A percentile compares a stretch with the other conserved stretches of the same genome.
These are phyloP conservation scores for Alligator mississippiensis DNA, from an alignment of 2,113 vertebrate genomes.

Conservation along the genomic window DNA sequence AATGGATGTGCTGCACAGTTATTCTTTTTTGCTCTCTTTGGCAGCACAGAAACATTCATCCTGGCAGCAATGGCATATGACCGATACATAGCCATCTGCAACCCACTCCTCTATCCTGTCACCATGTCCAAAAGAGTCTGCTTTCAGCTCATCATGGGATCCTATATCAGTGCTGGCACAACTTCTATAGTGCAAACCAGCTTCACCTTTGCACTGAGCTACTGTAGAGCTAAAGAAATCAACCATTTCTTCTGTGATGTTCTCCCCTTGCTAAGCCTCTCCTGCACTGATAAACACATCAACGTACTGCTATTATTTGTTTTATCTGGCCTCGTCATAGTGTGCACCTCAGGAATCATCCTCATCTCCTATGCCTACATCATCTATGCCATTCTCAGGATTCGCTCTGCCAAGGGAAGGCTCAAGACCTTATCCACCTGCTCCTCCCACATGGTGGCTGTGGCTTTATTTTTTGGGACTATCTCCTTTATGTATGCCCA, in stretches of 20 bases:
- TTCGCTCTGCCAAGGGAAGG: too few relatives aligned
- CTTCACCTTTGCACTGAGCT: neutral
- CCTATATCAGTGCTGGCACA: neutral
- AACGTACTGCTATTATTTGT: too few relatives aligned
- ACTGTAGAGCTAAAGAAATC: neutral
- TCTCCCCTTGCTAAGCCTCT: neutral
- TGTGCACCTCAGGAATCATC: neutral
- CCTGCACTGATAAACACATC: neutral
- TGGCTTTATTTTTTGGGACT: too few relatives aligned
- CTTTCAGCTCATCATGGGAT: neutral
- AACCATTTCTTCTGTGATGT: neutral
- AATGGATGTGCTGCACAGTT: slow-evolving; percentile 17
- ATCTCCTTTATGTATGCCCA: too few relatives aligned
- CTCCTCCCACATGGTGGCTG: too few relatives aligned
- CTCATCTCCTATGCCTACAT: neutral
- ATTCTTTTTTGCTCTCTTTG: slow-evolving; percentile 52
- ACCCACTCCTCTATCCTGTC: neutral
- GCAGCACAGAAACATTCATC: slow-evolving; percentile 34
- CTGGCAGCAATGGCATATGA: slow-evolving; percentile 53
- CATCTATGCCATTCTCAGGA: too few relatives aligned
- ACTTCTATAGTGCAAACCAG: neutral
- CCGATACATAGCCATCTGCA: neutral
- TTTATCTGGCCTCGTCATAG: neutral
- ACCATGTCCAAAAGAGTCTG: neutral
- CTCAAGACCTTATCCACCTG: too few relatives aligned